Conservation (phyloP, 2,113 vertebrate species). For the Phyllostomus discolor region DNA sequence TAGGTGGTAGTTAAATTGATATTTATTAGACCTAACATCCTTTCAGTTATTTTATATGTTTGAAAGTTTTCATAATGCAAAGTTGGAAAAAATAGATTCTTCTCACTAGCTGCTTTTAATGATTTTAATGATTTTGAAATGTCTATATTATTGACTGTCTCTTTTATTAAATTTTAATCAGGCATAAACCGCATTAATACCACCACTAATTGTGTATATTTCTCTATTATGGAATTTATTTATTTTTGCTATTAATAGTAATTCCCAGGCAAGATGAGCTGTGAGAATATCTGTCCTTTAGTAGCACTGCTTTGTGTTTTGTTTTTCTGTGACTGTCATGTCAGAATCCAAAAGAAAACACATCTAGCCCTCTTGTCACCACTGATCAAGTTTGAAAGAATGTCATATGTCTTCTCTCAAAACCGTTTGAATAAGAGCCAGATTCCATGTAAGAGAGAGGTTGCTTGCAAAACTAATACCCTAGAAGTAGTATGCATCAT, state of each 20-base stretch:
- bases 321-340: background rate
- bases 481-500: background rate
- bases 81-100: background rate
- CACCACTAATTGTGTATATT: background rate
- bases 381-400: background rate
- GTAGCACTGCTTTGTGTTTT: background rate
- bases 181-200: background rate
- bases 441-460: background rate
- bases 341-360: background rate
- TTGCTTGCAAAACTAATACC: background rate
- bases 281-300: background rate
- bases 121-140: conserved; percentile 15
- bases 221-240: background rate
- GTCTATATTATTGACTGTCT: background rate
- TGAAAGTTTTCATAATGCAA: background rate
- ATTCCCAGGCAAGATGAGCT: background rate
- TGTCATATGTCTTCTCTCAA: background rate
- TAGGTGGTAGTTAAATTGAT: background rate
- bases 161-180: conserved; percentile 42
- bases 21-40: background rate
- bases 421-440: background rate
- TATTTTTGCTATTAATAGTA: conserved; percentile 3
- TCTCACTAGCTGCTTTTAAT: background rate
- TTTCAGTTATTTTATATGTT: background rate
- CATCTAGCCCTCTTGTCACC: background rate